phyloP scores from a whole-genome alignment of 64 coral and sea anemone species.

The Actinia tenebrosa region DNA sequence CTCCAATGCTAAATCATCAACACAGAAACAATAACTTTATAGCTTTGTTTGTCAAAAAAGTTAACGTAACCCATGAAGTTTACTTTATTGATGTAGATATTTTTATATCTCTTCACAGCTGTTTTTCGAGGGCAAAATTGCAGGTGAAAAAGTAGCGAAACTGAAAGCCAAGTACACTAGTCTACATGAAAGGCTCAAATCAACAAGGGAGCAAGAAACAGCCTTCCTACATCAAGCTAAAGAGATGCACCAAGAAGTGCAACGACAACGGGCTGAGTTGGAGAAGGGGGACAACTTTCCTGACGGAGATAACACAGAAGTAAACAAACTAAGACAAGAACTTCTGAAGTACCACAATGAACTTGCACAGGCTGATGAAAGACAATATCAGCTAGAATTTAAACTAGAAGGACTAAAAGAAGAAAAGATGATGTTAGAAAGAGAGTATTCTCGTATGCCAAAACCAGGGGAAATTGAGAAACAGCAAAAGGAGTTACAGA shows the following conservation, averaged over 20 bases:
- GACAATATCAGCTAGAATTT: conserved; percentile 95
- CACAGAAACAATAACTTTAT: not conserved
- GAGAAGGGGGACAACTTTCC: conserved; percentile 99
- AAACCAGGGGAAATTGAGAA: conserved; percentile 98
- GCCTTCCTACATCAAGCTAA: conserved; percentile 78
- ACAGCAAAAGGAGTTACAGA: conserved; percentile 84
- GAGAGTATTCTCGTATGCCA: conserved; percentile 95
- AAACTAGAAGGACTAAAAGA: conserved; percentile 92
- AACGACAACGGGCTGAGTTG: conserved; percentile 74
- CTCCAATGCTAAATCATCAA: not conserved
- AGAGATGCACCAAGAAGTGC: conserved; percentile 94
- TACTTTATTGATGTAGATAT: not conserved
- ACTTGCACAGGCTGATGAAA: conserved; percentile 97
- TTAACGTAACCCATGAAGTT: not conserved
- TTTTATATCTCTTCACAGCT: conserved; percentile 38
- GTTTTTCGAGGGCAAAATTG: conserved; percentile 85
- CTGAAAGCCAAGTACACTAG: conserved; percentile 93
- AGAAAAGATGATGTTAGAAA: conserved; percentile 92
- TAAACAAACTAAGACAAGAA: conserved; percentile 97
- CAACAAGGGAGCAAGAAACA: conserved; percentile 89
- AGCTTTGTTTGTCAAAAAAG: not conserved
- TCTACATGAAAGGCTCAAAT: conserved; percentile 89
- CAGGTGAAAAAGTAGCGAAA: conserved; percentile 94
- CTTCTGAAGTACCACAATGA: conserved; percentile 97
- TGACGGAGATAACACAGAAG: conserved; percentile 88